phyloP scores from a whole-genome alignment of 2,797 vertebrate genomes.

The Myotis daubentonii region DNA sequence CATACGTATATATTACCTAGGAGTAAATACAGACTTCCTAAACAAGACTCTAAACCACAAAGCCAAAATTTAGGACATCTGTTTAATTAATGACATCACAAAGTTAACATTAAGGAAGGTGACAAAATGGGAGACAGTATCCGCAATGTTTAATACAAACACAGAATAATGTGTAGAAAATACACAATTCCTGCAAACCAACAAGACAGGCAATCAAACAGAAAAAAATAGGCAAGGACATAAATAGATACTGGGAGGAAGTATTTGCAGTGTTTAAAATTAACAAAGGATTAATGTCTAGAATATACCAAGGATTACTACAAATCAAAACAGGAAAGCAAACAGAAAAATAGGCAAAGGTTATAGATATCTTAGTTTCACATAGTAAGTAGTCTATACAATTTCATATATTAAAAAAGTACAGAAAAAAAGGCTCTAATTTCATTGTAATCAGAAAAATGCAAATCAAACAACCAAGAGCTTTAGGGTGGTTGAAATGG shows the following conservation, averaged over 20 bases:
- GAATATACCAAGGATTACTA: not conserved
- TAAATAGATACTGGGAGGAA: not conserved
- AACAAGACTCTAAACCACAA: not conserved
- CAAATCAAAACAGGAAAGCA: not conserved
- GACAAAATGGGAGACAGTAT: not conserved
- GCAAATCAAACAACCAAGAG: not conserved
- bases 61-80: not conserved
- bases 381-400: not conserved
- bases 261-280: not conserved
- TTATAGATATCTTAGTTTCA: not conserved
- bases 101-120: conserved; percentile 6
- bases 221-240: not conserved
- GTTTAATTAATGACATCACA: conserved; percentile 21
- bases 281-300: not conserved
- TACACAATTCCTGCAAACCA: not conserved
- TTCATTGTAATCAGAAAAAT: conserved; percentile 32
- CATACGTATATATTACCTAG: not conserved
- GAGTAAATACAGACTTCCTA: not conserved
- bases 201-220: not conserved
- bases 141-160: not conserved
- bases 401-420: not conserved
- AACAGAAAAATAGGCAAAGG: not conserved
- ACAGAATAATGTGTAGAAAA: not conserved
- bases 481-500: not conserved
- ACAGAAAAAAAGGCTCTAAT: not conserved